Conservation (phyloP, 2,888 invertebrate species). For the Hermaeophaga mercurialis region DNA sequence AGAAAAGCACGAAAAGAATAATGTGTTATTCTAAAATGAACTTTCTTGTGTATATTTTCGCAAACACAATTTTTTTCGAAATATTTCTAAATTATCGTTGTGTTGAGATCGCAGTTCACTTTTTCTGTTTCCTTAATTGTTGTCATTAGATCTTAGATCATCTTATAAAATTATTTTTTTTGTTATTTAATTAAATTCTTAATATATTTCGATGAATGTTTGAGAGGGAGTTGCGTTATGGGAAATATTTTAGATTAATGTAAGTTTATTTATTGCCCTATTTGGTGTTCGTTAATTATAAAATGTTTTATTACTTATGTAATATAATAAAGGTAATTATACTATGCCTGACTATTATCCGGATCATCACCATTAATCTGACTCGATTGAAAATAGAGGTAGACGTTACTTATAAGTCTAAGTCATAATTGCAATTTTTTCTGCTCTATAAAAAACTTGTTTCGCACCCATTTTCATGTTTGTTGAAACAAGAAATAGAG, state of each 20-base stretch:
- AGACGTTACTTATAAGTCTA: no score
- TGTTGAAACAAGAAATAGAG: no score
- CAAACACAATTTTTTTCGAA: constrained; percentile 7
- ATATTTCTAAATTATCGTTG: constrained; percentile 12
- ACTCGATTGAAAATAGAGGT: no score
- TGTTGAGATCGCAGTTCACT: constrained; percentile 14
- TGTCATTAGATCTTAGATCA: constrained; percentile 18
- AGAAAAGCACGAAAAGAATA: constrained; percentile 54
- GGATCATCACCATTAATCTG: no score
- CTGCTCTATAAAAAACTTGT: no score
- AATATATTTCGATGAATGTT: not conserved
- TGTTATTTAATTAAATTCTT: not conserved
- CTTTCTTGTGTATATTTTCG: constrained; percentile 12
- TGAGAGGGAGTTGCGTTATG: not conserved
- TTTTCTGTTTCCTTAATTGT: constrained; percentile 7
- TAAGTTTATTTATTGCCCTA: no score
- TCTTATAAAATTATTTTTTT: constrained; percentile 17
- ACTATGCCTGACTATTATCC: no score
- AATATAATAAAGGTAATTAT: no score
- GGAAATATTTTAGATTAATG: not conserved
- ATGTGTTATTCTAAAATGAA: constrained; percentile 2
- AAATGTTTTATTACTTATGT: no score
- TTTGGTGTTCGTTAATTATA: no score
- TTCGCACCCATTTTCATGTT: no score
- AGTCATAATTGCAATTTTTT: no score